These are phyloP conservation scores for Octopus sinensis DNA, from an alignment of 1,140 invertebrate species.

Conservation along the genomic window DNA sequence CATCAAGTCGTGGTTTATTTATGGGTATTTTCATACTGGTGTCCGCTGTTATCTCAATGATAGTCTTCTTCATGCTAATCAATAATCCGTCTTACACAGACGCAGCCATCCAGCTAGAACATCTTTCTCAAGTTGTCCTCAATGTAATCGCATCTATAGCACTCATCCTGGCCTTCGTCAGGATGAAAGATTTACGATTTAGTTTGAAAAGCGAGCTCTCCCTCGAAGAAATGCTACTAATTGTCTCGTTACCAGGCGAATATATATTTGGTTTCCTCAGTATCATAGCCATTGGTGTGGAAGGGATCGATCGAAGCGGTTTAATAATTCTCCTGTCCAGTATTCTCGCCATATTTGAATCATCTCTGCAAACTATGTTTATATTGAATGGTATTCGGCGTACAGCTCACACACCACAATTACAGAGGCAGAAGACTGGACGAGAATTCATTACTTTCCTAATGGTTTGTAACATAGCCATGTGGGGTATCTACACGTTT, in stretches of 20 bases:
- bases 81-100: slow-evolving; percentile 25
- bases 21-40: slow-evolving; percentile 81
- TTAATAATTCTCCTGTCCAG: slow-evolving; percentile 39
- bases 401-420: slow-evolving; percentile 83
- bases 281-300: slow-evolving; percentile 80
- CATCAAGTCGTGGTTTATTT: slow-evolving; percentile 85
- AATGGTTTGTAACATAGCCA: slow-evolving; percentile 76
- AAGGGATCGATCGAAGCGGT: slow-evolving; percentile 60
- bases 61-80: slow-evolving; percentile 80
- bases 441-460: slow-evolving; percentile 92
- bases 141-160: slow-evolving; percentile 35
- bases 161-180: slow-evolving; percentile 33
- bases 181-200: slow-evolving; percentile 31
- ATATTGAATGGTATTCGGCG: slow-evolving; percentile 67
- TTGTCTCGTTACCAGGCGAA: slow-evolving; percentile 85
- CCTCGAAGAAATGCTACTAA: slow-evolving; percentile 83
- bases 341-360: slow-evolving; percentile 73
- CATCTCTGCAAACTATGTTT: slow-evolving; percentile 82
- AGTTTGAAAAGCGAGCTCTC: slow-evolving; percentile 59
- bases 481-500: slow-evolving; percentile 50
- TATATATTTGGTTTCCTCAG: slow-evolving; percentile 90
- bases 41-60: slow-evolving; percentile 88
- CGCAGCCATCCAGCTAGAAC: slow-evolving; percentile 35
- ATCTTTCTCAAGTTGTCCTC: slow-evolving; percentile 35
- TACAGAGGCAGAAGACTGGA: slow-evolving; percentile 88